Conservation (phyloP, 2,113 vertebrate species). For the Cricetomys ansorgei region DNA sequence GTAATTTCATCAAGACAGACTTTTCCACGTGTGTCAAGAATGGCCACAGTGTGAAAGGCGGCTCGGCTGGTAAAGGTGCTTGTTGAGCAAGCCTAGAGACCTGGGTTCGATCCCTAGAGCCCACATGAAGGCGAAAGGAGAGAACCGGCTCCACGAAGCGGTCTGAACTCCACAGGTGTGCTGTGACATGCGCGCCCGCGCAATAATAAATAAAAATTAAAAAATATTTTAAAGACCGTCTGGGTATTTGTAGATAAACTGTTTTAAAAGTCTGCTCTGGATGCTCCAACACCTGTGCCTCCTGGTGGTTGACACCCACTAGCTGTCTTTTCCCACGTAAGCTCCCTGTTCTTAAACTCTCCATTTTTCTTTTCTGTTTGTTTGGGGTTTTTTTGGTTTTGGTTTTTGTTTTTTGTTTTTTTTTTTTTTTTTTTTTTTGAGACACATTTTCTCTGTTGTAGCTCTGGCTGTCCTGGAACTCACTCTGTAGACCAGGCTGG, state of each 20-base stretch:
- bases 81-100: not conserved
- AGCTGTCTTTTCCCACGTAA: not conserved
- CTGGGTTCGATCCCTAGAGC: not conserved
- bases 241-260: not conserved
- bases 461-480: too few relatives aligned
- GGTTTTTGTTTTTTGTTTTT: too few relatives aligned
- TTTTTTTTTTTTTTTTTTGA: too few relatives aligned
- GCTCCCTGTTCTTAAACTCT: not conserved
- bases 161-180: not conserved
- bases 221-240: not conserved
- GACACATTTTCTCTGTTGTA: too few relatives aligned
- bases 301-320: not conserved
- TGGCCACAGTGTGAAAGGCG: not conserved
- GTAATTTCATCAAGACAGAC: not conserved
- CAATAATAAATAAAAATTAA: not conserved
- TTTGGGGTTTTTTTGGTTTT: too few relatives aligned
- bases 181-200: not conserved
- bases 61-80: not conserved
- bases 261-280: not conserved
- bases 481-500: too few relatives aligned
- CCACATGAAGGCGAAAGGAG: not conserved
- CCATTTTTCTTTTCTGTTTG: too few relatives aligned
- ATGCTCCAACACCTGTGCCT: not conserved
- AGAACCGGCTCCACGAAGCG: not conserved
- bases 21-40: not conserved